These are phyloP conservation scores for Brachionus manjavacas DNA, from an alignment of 1,140 invertebrate genomes.

Conservation along the genomic window DNA sequence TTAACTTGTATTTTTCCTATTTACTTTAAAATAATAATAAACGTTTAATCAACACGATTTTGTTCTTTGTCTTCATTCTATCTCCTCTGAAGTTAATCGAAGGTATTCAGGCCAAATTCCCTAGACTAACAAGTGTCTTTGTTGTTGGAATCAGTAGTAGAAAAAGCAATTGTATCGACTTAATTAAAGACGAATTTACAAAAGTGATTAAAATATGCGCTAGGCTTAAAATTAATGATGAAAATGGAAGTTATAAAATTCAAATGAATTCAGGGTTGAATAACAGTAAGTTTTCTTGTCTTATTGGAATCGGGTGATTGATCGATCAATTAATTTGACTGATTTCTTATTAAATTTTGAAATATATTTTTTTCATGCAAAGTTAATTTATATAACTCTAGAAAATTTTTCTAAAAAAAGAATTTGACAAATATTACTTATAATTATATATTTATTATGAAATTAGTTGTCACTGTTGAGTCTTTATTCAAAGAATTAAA, in stretches of 20 bases:
- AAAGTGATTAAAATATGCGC: neutral
- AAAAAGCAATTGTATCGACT: neutral
- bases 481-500: neutral
- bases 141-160: neutral
- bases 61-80: too few species aligned
- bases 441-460: neutral
- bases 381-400: neutral
- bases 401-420: neutral
- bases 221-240: neutral
- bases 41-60: too few species aligned
- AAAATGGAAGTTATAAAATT: neutral
- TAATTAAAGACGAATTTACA: neutral
- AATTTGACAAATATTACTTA: neutral
- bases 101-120: too few species aligned
- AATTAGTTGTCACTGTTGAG: neutral
- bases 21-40: too few species aligned
- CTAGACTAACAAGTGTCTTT: too few species aligned
- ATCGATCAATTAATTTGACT: neutral
- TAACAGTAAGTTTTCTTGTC: neutral
- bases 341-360: neutral
- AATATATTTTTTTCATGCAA: neutral
- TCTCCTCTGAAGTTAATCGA: too few species aligned
- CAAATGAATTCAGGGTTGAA: neutral
- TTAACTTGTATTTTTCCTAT: too few species aligned
- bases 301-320: neutral